These are phyloP conservation scores for Lithophane semibrunnea DNA, from an alignment of 2,888 invertebrate species.

Conservation along the genomic window DNA sequence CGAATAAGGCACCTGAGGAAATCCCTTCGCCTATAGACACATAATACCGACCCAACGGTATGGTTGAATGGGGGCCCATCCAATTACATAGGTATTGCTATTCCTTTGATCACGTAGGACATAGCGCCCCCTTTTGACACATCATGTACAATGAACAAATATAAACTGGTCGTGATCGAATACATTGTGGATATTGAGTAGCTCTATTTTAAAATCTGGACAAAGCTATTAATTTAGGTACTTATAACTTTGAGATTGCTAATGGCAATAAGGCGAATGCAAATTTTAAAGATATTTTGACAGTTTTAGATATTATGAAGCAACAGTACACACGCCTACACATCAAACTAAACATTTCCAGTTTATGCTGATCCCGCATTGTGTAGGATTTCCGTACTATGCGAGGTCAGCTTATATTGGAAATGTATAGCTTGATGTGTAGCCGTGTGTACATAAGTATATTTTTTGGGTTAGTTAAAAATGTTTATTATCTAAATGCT, in stretches of 20 bases:
- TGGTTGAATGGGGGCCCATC: slow-evolving; percentile 55
- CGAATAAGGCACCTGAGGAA: slow-evolving; percentile 52
- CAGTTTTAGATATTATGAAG: neutral
- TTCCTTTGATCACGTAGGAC: slow-evolving; percentile 69
- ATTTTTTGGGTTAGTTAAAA: no score
- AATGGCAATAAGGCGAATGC: neutral
- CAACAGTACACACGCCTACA: no score
- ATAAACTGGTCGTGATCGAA: slow-evolving; percentile 25
- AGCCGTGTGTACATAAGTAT: no score
- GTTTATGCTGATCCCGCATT: no score
- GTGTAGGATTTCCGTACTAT: no score
- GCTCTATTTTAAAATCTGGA: neutral
- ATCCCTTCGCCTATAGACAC: slow-evolving; percentile 52
- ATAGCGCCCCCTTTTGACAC: slow-evolving; percentile 58
- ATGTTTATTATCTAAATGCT: no score
- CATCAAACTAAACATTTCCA: no score
- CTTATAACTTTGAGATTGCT: neutral
- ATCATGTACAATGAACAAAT: slow-evolving; percentile 48
- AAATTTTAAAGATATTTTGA: neutral
- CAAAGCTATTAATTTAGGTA: neutral
- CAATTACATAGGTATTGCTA: slow-evolving; percentile 61
- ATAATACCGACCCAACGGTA: slow-evolving; percentile 46
- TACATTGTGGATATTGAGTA: neutral
- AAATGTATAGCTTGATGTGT: no score
- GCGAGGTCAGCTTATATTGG: no score